Conservation (phyloP, 2,113 vertebrate species). For the Perca fluviatilis region DNA sequence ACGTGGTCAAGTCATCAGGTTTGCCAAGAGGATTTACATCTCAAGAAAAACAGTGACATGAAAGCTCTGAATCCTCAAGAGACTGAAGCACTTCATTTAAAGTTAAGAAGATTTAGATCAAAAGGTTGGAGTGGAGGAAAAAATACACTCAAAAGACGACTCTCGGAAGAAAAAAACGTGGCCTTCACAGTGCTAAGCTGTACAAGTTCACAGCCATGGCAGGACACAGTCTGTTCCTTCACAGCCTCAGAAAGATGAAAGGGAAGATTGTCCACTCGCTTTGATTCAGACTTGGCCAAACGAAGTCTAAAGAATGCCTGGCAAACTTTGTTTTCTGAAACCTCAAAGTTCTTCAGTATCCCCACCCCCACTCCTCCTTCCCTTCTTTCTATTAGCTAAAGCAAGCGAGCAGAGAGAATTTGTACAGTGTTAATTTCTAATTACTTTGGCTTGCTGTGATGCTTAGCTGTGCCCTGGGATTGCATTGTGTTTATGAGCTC, state of each 20-base stretch:
- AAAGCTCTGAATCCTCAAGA: conserved; percentile 82
- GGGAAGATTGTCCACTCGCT: conserved; percentile 73
- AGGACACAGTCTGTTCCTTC: conserved; percentile 79
- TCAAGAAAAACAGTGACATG: conserved; percentile 82
- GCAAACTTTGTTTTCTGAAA: conserved; percentile 72
- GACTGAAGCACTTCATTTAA: conserved; percentile 86
- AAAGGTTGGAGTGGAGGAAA: conserved; percentile 81
- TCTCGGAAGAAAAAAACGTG: conserved; percentile 64
- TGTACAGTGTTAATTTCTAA: conserved; percentile 73
- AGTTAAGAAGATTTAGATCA: conserved; percentile 88
- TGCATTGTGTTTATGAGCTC: conserved; percentile 41
- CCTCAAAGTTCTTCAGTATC: conserved; percentile 62
- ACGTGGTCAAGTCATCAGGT: conserved; percentile 74
- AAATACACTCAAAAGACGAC: conserved; percentile 78
- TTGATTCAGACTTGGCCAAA: conserved; percentile 74
- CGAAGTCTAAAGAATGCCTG: conserved; percentile 70
- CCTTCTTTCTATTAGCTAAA: conserved; percentile 53
- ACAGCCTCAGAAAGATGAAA: conserved; percentile 82
- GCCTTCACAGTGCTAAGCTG: conserved; percentile 80
- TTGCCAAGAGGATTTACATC: conserved; percentile 80
- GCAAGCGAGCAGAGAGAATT: conserved; percentile 44
- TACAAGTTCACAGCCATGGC: conserved; percentile 79
- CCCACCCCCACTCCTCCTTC: conserved; percentile 3
- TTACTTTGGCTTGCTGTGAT: conserved; percentile 66
- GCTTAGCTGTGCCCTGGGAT: conserved; percentile 38